Conservation (phyloP, 1,140 invertebrate genomes). For the Tribolium madens region DNA sequence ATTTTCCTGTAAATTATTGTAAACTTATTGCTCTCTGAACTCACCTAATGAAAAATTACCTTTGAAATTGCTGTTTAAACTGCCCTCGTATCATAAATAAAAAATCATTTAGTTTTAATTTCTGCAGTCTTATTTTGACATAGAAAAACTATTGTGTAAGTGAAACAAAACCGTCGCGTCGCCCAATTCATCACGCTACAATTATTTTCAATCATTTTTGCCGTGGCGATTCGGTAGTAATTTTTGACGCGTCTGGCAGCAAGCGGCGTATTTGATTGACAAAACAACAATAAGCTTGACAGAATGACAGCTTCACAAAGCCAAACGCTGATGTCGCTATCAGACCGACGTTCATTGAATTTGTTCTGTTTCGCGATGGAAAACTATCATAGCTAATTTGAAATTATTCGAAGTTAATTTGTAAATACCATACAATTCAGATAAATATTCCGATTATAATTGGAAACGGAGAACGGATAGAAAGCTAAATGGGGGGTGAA, state of each 20-base stretch:
- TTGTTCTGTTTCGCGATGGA: slow-evolving; percentile 31
- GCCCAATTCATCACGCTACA: slow-evolving; percentile 37
- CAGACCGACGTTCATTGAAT: slow-evolving; percentile 46
- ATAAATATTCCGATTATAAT: not conserved
- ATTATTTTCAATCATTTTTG: slow-evolving; percentile 42
- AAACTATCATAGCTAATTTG: slow-evolving; percentile 41
- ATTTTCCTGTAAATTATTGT: no score
- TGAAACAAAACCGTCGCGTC: slow-evolving; percentile 10
- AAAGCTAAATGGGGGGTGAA: slow-evolving; percentile 21
- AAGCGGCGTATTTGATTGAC: slow-evolving; percentile 44
- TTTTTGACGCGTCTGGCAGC: slow-evolving; percentile 34
- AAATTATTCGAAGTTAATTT: slow-evolving; percentile 14
- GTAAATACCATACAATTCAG: slow-evolving; percentile 6
- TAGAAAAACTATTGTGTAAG: not conserved
- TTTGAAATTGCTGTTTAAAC: no score
- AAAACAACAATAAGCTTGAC: slow-evolving; percentile 45
- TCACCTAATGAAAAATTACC: no score
- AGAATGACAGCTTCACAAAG: slow-evolving; percentile 47
- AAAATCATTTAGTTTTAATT: no score
- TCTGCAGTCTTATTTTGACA: no score
- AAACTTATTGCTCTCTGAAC: no score
- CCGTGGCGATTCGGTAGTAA: slow-evolving; percentile 8
- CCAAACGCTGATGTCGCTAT: slow-evolving; percentile 41
- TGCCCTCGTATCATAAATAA: no score
- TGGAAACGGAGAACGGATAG: slow-evolving; percentile 5